Evolutionary conservation across 2,113 vertebrate species (phyloP).

Genomic region (Saguinus midas): DNA sequence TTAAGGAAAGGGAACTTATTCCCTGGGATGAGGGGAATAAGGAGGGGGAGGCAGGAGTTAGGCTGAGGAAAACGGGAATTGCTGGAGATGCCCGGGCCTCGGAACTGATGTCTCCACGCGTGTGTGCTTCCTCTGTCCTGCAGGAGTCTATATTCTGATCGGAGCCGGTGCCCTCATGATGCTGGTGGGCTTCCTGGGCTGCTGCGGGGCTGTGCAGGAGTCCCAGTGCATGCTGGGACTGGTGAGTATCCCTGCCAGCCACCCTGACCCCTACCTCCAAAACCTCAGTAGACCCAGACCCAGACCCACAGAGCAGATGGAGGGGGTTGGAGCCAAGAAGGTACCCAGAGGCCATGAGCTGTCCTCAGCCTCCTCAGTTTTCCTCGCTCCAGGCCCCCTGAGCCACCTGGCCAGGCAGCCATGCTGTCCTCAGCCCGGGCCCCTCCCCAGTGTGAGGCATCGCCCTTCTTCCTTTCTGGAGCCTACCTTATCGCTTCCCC

Average conservation of each 20-base stretch:
- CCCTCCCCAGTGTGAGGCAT: accelerated
- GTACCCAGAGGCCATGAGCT: neutral
- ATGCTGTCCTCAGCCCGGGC: neutral
- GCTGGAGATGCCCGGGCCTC: neutral
- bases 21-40: neutral
- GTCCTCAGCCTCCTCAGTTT: neutral
- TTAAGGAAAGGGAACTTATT: neutral
- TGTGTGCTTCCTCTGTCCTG: neutral
- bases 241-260: slow-evolving; percentile 83
- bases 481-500: neutral
- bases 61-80: too few relatives aligned
- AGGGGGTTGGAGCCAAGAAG: neutral
- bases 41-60: too few relatives aligned
- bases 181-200: slow-evolving; percentile 97
- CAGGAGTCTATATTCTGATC: slow-evolving; percentile 96
- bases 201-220: slow-evolving; percentile 96
- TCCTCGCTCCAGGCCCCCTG: neutral
- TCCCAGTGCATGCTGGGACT: slow-evolving; percentile 97
- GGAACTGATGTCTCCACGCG: accelerated
- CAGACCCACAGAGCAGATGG: neutral
- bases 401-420: neutral
- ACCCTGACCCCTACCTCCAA: neutral
- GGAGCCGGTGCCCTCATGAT: slow-evolving; percentile 97
- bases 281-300: neutral
- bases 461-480: neutral